Base-by-base conservation (phyloP, 2,797 vertebrate species). In the Spinus pinus region DNA sequence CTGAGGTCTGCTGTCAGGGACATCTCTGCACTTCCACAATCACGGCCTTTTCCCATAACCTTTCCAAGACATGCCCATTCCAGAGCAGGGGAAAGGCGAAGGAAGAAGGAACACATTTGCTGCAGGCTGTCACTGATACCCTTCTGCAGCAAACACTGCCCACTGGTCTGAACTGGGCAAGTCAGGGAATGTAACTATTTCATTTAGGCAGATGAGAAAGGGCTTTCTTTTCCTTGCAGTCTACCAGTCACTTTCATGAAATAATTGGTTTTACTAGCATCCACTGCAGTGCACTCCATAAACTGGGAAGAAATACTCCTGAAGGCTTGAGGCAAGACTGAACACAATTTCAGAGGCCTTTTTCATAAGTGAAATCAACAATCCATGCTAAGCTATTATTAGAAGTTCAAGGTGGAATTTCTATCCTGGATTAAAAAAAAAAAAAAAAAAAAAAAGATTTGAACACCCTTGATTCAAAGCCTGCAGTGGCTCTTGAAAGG, bases 301-400 rank as follows among this genome's bases (percentile, higher is more conserved):
- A 92, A 92, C 69, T 46, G 46, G 44, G 71, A 89, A 83, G 51
- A 92, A 97, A 95, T 81, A 86, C 42, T 88, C 65, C 42, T 49
- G 49, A 74, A 94, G 86, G 71, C 81, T 94, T 96, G 91, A 97
- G 94, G 88, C 73, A 96, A 96, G 86, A 90, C 74, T 82, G 89
- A 94, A 95, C 94, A 96, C 92, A 96, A 92, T 94, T 97, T 96
- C 87, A 95, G 95, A 91, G 85, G 23, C 22, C 49, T 91, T 97
- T 64, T 86, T 95, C 78, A 35, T 82, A 94, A 96, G 70, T 73
- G 67, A 91, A 95, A 91, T 78, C 93, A 96, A 81, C 80, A 93
- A 81, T 80, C 71, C 77, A 78, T 86, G 90, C n/a, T 90, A 93
- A 91, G 62, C 81, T 91, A 50, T 91, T 86, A 87, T 90, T 91